Conservation (phyloP, 2,888 invertebrate species). For the Heliconius aoede region DNA sequence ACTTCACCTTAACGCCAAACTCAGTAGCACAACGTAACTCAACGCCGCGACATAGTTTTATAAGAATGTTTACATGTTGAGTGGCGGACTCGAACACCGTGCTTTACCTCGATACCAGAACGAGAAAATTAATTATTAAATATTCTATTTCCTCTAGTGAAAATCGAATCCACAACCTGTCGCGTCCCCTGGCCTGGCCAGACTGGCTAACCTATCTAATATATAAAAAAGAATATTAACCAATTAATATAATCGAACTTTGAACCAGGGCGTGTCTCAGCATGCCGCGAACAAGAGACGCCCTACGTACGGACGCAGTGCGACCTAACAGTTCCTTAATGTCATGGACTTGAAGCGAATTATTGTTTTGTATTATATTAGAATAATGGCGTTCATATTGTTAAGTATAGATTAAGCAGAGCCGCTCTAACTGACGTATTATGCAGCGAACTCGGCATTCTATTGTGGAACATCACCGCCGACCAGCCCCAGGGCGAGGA, state of each 20-base stretch:
- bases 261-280: not conserved
- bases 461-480: slow-evolving; percentile 51
- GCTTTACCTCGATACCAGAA: not conserved
- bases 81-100: not conserved
- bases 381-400: slow-evolving; percentile 76
- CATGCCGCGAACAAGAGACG: slow-evolving; percentile 43
- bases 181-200: not conserved
- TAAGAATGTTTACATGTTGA: too few relatives aligned
- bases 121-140: not conserved
- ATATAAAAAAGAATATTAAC: not conserved
- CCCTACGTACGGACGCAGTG: slow-evolving; percentile 72
- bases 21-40: too few relatives aligned
- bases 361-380: slow-evolving; percentile 81
- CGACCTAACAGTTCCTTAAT: slow-evolving; percentile 83
- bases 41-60: too few relatives aligned
- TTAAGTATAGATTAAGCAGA: slow-evolving; percentile 63
- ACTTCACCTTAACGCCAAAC: too few relatives aligned
- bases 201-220: not conserved
- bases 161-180: not conserved
- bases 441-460: slow-evolving; percentile 52
- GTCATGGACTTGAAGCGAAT: slow-evolving; percentile 80
- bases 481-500: slow-evolving; percentile 40
- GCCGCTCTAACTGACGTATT: slow-evolving; percentile 60
- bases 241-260: not conserved
- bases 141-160: not conserved